Evolutionary conservation across 1,140 invertebrate genomes (phyloP).

Genomic region (Drosophila malerkotliana): DNA sequence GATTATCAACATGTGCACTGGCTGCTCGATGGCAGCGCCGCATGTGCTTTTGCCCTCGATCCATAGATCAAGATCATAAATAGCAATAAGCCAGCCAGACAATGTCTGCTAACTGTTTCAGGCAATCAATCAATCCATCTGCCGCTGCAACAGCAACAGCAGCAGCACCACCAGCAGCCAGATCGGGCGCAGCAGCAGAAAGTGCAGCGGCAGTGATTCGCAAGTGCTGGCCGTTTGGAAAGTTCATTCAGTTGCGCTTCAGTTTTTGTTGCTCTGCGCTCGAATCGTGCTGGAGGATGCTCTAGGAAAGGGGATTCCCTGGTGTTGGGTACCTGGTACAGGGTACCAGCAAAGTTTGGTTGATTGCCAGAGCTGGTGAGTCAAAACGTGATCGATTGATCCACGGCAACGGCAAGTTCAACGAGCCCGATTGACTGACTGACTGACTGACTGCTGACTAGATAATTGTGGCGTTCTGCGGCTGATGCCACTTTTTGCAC

Average conservation of each 20-base stretch:
- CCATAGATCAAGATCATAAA: slow-evolving; percentile 84
- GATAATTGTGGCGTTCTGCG: slow-evolving; percentile 82
- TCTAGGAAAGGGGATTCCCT: neutral
- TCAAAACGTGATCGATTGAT: slow-evolving; percentile 84
- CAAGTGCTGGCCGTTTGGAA: slow-evolving; percentile 74
- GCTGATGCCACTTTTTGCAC: slow-evolving; percentile 72
- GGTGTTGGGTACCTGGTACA: slow-evolving; percentile 25
- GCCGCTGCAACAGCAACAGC: slow-evolving; percentile 37
- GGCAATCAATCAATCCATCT: slow-evolving; percentile 84
- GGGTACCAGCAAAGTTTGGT: slow-evolving; percentile 20
- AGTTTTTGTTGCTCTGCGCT: slow-evolving; percentile 38
- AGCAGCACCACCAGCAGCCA: neutral
- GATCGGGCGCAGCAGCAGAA: neutral
- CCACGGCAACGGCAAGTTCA: slow-evolving; percentile 79
- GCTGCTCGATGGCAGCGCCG: slow-evolving; percentile 58
- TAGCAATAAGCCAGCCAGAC: slow-evolving; percentile 83
- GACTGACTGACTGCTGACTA: slow-evolving; percentile 83
- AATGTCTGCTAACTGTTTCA: slow-evolving; percentile 84
- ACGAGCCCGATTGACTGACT: slow-evolving; percentile 80
- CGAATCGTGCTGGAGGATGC: slow-evolving; percentile 1
- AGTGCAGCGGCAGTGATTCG: slow-evolving; percentile 34
- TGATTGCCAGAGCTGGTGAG: slow-evolving; percentile 40
- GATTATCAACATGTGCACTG: slow-evolving; percentile 81
- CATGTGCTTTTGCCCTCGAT: slow-evolving; percentile 83
- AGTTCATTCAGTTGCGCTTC: slow-evolving; percentile 78